Base-by-base conservation (phyloP, 2,113 vertebrate genomes). In the Chaetorhynchus papuensis region DNA sequence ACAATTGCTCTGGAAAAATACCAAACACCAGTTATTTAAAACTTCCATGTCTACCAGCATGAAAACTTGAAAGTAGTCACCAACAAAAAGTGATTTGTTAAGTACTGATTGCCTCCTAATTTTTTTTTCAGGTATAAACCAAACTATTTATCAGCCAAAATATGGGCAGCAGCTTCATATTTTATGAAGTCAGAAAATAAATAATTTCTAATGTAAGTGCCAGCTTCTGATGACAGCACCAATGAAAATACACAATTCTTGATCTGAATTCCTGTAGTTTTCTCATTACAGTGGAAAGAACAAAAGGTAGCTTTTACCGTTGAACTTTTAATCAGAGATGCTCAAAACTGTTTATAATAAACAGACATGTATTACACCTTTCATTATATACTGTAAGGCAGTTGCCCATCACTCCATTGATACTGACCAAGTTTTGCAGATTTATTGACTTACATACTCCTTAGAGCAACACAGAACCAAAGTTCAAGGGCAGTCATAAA, bases 1-100 rank as follows among this genome's bases (percentile, higher is more conserved):
- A 99, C 99, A 45, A 99, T 99, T 35, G 99, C 99, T 97, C 99
- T 99, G 97, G 24, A 53, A 60, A 96, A 26, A 90, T 24, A 10
- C 0, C 27, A 53, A 71, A 12, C 31, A 6, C 3, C 16, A 44
- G 10, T 21, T 33, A 8, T 53, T 82, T 47, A 52, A 65, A 88
- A 65, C 30, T 35, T 35, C 1, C 2, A 24, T 10, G 16, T 47
- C 42, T 44, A 49, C 9, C 59, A 81, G 45, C 35, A 89, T 1
- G 4, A 77, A 80, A 72, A 83, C 41, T 21, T 57, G 11, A 15
- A 87, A 68, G 39, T 4, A 74, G 33, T 23, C 28, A 35, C 24
- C 30, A 57, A 20, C 11, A 60, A 82, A 72, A 74, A 33, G 21
- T 31, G 24, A 41, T 28, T 63, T 64, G 14, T 54, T 79, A 63